Base-by-base conservation (phyloP, 2,797 vertebrate species). In the Enteromius mattozi region DNA sequence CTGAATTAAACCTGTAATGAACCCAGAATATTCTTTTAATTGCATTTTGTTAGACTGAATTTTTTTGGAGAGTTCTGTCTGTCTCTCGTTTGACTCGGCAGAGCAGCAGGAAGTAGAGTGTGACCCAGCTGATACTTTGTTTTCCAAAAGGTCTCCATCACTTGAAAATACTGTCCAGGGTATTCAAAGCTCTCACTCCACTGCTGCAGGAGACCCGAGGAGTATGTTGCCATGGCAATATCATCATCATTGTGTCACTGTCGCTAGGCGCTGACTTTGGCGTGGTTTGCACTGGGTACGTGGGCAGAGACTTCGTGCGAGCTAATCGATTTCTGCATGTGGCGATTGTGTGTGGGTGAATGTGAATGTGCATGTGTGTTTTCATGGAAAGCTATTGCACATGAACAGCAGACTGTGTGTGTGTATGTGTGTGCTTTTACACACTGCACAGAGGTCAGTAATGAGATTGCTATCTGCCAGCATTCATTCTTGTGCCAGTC, bases 401-500 rank as follows among this genome's bases (percentile, higher is more conserved):
- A 78, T 82, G 37, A 49, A 45, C 66, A 78, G 14, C 7, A 66
- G 30, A 37, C 33, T 68, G 78, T 35, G 78, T 35, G 37, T 42
- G 49, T 81, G 35, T 42, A 10, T 51, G 68, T 80, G 78, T 59
- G 21, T 17, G n/a, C 21, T 7, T 33, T 63, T 69, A 4, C 42
- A 33, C 54, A 27, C 33, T 8, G 59, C 78, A 80, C 72, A 86
- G 81, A 87, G 88, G 89, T 80, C 89, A 88, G 88, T 90, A 86
- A 89, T 88, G 88, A 87, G 87, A 88, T 90, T 85, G 83, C 81
- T 80, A 80, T 86, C 83, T 89, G 82, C 65, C 87, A 86, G 81
- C 71, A 78, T 83, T 87, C 84, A 87, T 88, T 87, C 72, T 78
- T 76, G 59, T 85, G 75, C 76, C 80, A 54, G 84, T 65, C 78